Evolutionary conservation across 2,113 vertebrate genomes (phyloP), one percentile per base, ranked within the genome.

Genomic region (Perca flavescens): DNA sequence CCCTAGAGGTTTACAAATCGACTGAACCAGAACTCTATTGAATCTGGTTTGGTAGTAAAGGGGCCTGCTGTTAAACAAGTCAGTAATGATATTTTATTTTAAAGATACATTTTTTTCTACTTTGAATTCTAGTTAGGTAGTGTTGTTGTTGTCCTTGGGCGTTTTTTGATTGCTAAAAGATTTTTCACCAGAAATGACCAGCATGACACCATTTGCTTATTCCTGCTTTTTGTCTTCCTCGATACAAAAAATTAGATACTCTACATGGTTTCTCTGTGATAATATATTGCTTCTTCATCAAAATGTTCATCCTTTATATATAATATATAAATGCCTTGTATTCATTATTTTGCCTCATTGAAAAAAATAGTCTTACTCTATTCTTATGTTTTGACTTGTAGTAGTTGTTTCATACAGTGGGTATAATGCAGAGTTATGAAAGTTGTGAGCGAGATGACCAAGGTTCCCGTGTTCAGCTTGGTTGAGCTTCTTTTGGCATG

Each of bases 401-500:
- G 40, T 2, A 19, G 14, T 22, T 34, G 6, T 28, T 68, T 70
- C 14, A 56, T 11, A 25, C n/a, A 34, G 5, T 43, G 22, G 11
- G 34, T 19, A 54, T 54, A 49, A 46, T 53, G 17, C 36, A 66
- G 2, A 58, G 77, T 57, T 21, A 28, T 25, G 15, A 77, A 72
- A 68, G 34, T 19, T 15, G 21, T 49, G 34, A 17, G 25, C 69
- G 49, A 34, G 6, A 74, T 49, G 73, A 83, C 5, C 15, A 57
- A 34, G 71, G 58, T 63, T 53, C 43, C 75, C 46, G 54, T 73
- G 83, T 88, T 80, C 64, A 40, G 70, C 79, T 85, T 77, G 67
- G 61, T 76, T 80, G 62, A 85, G 60, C 69, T 84, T 77, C 54
- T 74, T 77, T 46, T 72, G 53, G 3, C 43, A 54, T 90, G 86